A percentile compares a stretch with the other conserved stretches of the same genome.
These are phyloP conservation scores for Heteronetta atricapilla DNA, from an alignment of 2,113 vertebrate genomes.

Conservation along the genomic window DNA sequence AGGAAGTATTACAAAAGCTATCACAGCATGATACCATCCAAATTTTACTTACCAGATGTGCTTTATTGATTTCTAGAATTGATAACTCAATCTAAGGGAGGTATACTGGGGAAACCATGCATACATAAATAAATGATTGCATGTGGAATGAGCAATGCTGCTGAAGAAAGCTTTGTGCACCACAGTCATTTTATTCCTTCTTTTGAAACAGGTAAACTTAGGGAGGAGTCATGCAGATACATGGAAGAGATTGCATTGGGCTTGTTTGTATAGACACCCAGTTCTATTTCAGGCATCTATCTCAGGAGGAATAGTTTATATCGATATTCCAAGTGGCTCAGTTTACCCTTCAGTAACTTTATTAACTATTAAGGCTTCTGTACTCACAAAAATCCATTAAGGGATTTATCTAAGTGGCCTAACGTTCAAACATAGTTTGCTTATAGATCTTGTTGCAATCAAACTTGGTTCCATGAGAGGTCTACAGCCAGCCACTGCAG, in stretches of 20 bases:
- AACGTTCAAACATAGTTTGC: not conserved
- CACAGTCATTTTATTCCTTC: slow-evolving; percentile 3
- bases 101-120: slow-evolving; percentile 48
- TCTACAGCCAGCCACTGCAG: not conserved
- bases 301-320: not conserved
- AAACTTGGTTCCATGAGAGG: not conserved
- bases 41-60: slow-evolving; percentile 71
- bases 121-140: slow-evolving; percentile 74
- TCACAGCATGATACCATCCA: slow-evolving; percentile 49
- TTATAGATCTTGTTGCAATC: not conserved
- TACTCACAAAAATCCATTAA: not conserved
- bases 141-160: slow-evolving; percentile 44
- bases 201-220: not conserved
- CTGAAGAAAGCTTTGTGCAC: slow-evolving; percentile 31
- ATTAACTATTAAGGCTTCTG: slow-evolving; percentile 7
- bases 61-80: slow-evolving; percentile 75
- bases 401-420: not conserved
- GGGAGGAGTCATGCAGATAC: not conserved
- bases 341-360: slow-evolving; percentile 15
- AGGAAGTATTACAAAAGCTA: slow-evolving; percentile 75
- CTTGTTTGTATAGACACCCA: not conserved
- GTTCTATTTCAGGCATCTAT: slow-evolving; percentile 13
- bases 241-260: not conserved
- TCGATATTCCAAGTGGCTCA: not conserved
- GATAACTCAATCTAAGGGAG: slow-evolving; percentile 62